phyloP scores from a whole-genome alignment of 2,888 invertebrate genomes.

The Caenorhabditis panamensis region DNA sequence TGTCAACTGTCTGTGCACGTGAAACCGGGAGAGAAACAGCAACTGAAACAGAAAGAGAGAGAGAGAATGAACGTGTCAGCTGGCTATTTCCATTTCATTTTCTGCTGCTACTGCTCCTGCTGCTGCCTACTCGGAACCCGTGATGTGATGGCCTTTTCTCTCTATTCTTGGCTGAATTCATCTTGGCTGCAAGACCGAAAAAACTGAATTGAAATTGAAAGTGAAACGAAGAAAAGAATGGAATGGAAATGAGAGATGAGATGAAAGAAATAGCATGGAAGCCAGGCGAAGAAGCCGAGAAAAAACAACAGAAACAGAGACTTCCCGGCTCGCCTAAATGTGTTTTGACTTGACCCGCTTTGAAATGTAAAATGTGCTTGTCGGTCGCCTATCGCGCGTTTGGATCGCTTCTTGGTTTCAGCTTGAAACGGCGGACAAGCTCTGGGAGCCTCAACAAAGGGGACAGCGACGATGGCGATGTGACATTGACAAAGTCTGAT shows the following conservation, averaged over 20 bases:
- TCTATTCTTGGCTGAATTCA: constrained; percentile 16
- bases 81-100: not conserved
- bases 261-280: no score
- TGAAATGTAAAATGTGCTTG: constrained; percentile 43
- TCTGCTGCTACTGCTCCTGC: not conserved
- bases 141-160: constrained; percentile 19
- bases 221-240: constrained; percentile 8
- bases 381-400: not conserved
- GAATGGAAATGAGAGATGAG: no score
- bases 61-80: not conserved
- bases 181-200: constrained; percentile 23
- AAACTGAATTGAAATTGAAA: constrained; percentile 13
- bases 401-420: constrained; percentile 67
- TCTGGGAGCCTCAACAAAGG: constrained; percentile 85
- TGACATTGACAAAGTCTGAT: constrained; percentile 96
- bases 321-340: constrained; percentile 12
- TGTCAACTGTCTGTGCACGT: constrained; percentile 34
- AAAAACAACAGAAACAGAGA: not conserved
- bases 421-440: constrained; percentile 81
- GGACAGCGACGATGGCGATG: constrained; percentile 95
- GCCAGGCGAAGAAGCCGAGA: constrained; percentile 1
- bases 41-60: not conserved
- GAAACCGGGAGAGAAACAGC: not conserved
- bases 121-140: constrained; percentile 25
- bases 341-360: constrained; percentile 47